Evolutionary conservation across 2,113 vertebrate genomes (phyloP).

Genomic region (Panthera uncia): DNA sequence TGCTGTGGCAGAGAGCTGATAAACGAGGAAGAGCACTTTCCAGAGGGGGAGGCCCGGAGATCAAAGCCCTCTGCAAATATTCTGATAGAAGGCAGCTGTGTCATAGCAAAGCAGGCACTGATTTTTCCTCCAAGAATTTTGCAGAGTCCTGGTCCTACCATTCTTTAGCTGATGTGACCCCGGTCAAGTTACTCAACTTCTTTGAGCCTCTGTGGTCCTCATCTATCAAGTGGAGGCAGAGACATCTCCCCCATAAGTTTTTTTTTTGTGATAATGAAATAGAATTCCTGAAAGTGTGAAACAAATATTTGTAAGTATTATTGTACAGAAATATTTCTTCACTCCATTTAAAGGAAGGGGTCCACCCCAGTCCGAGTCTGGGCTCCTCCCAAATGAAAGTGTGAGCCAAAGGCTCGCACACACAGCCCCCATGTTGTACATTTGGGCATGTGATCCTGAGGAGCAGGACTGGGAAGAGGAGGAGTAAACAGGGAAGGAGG

Average conservation of each 20-base stretch:
- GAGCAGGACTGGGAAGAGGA: background rate
- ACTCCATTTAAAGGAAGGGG: background rate
- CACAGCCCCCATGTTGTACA: too few species aligned
- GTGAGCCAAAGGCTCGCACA: background rate
- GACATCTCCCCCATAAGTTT: background rate
- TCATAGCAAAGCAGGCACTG: background rate
- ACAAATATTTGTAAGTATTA: background rate
- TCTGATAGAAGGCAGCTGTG: constrained; percentile 69
- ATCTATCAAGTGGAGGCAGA: background rate
- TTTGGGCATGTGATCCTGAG: background rate
- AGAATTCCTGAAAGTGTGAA: background rate
- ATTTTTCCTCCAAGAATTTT: background rate
- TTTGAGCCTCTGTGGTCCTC: background rate
- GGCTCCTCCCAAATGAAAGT: background rate
- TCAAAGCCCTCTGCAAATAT: constrained; percentile 71
- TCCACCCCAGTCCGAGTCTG: background rate
- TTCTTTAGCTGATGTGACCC: background rate
- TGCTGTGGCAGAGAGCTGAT: constrained; percentile 48
- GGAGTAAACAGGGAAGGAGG: background rate
- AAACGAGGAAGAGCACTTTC: constrained; percentile 27
- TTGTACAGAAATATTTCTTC: background rate
- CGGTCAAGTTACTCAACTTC: background rate
- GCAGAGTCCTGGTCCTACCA: background rate
- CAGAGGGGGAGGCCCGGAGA: constrained; percentile 42
- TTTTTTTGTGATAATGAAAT: background rate